phyloP scores from a whole-genome alignment of 1,140 invertebrate species.

The Rhysida immarginata region DNA sequence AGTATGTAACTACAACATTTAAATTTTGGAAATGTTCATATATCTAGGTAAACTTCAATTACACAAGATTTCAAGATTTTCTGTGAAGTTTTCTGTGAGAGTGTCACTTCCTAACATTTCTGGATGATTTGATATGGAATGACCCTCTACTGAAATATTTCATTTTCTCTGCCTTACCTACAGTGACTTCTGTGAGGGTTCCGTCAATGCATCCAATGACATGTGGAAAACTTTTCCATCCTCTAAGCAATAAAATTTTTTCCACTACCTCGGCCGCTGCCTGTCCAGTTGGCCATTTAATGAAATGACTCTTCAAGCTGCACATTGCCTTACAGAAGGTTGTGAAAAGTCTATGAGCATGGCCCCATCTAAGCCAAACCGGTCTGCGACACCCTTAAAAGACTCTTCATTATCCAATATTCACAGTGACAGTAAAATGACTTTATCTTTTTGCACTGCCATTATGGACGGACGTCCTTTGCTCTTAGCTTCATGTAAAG shows the following conservation, averaged over 20 bases:
- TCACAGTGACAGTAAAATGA: background rate
- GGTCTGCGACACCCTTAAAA: background rate
- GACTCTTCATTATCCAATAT: background rate
- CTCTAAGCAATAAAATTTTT: background rate
- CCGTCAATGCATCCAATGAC: background rate
- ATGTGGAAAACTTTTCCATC: background rate
- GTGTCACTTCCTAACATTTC: no score
- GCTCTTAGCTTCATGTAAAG: no score
- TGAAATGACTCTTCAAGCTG: background rate
- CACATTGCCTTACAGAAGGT: background rate
- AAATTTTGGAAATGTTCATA: no score
- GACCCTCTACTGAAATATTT: background rate
- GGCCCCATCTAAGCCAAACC: background rate
- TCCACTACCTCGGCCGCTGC: background rate
- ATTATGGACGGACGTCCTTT: no score
- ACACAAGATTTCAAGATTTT: no score
- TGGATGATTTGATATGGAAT: no score
- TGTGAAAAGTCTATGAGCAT: background rate
- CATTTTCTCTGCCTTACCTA: background rate
- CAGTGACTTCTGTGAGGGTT: background rate
- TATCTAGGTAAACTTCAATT: no score
- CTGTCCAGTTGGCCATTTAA: background rate
- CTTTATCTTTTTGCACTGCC: no score
- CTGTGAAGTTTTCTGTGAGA: no score
- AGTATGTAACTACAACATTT: no score